phyloP scores from a whole-genome alignment of 2,888 invertebrate species.

The Pandemis heparana region DNA sequence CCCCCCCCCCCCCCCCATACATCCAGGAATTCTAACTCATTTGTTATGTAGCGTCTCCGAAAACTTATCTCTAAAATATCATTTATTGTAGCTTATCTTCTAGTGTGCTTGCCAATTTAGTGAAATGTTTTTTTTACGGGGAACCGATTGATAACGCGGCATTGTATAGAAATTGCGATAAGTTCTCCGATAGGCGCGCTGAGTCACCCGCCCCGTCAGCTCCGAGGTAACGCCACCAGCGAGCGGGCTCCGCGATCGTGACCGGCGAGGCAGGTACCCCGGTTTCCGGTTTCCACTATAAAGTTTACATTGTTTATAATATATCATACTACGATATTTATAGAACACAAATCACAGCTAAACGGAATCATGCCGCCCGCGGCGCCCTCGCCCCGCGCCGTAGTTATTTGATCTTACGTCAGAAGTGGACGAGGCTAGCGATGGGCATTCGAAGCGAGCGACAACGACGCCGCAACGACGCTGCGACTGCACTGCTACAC shows the following conservation, averaged over 20 bases:
- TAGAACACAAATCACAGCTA: slow-evolving; percentile 59
- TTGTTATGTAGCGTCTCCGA: not conserved
- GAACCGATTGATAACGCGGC: slow-evolving; percentile 20
- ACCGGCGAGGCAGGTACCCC: too few relatives aligned
- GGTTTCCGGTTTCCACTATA: slow-evolving; percentile 26
- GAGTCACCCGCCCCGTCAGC: slow-evolving; percentile 30
- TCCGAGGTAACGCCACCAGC: slow-evolving; percentile 36
- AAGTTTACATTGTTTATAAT: not conserved
- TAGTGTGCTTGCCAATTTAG: not conserved
- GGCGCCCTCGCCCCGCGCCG: slow-evolving; percentile 7
- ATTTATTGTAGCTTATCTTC: not conserved
- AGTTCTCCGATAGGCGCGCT: slow-evolving; percentile 10
- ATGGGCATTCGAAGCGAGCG: too few relatives aligned
- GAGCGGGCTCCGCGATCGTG: slow-evolving; percentile 38
- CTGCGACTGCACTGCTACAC: too few relatives aligned
- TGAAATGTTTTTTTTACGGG: not conserved
- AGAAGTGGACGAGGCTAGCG: not conserved
- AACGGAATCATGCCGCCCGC: slow-evolving; percentile 48
- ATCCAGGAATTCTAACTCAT: too few relatives aligned
- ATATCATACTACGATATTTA: slow-evolving; percentile 25
- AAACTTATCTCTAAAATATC: not conserved
- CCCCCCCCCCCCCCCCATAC: too few relatives aligned
- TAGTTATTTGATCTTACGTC: not conserved
- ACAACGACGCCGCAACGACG: too few relatives aligned
- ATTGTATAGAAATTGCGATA: slow-evolving; percentile 17